Base-by-base conservation (phyloP, 2,888 invertebrate species). In the Fissipunctia ypsillon region DNA sequence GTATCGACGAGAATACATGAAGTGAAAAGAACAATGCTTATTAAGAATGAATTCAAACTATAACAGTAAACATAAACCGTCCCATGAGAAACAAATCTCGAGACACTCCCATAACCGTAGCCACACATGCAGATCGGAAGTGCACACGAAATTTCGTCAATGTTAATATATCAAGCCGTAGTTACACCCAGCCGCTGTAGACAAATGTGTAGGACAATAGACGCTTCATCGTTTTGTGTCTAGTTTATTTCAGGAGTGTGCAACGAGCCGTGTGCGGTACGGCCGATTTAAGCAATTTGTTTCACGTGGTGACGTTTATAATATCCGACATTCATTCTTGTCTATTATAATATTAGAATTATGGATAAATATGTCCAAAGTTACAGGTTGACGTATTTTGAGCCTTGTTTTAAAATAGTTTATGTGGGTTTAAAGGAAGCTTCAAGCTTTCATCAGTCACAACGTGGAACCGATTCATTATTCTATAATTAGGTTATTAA, bases 161-260 rank as follows among this genome's bases (percentile, higher is more conserved):
- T 73, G 76, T 76, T 68, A 77, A 86, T 87, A 85, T 84, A 81
- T 87, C 80, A 84, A 78, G 50, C 25, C 19, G 61, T 66, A 81
- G 84, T 74, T 81, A 84, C 87, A 76, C 84, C 86, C 86, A 82
- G 74, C 70, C 69, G 75, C 80, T 74, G 76, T 76, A 84, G 81
- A 82, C 86, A 75, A 73, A 75, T 78, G 87, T 78, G 85, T 87
- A 78, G 78, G 78, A 84, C 86, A 80, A 87, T 85, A 82, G 82
- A 83, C 69, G 71, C 45, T 74, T 81, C 71, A 82, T 90, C 88
- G 88, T 93, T 91, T 93, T 93, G 88, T 88, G 93, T 92, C 92
- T 90, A 90, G 92, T 93, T 90, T 95, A 95, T 95, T 94, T 92
- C 90, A 87, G 91, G 88, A 85, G 86, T 81, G 83, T 83, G 86